Percentiles rank a stretch among this genome's conserved stretches.
These are phyloP conservation scores for Drosophila pruinosa DNA, from an alignment of 1,140 invertebrate genomes.

Conservation along the genomic window DNA sequence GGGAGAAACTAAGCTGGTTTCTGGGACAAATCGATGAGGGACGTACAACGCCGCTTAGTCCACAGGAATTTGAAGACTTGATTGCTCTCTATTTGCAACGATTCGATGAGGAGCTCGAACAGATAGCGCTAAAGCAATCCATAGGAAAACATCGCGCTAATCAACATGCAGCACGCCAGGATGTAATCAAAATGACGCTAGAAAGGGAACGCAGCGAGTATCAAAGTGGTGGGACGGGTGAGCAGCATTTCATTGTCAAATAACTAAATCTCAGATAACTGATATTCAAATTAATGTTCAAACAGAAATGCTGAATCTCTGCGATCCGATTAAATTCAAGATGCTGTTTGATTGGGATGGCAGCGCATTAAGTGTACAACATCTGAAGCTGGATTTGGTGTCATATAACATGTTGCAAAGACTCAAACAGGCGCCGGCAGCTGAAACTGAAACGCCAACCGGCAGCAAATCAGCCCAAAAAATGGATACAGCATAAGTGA, in stretches of 20 bases:
- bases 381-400: slow-evolving; percentile 78
- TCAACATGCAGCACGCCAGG: slow-evolving; percentile 90
- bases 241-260: background rate
- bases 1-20: slow-evolving; percentile 90
- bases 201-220: slow-evolving; percentile 88
- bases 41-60: slow-evolving; percentile 84
- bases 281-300: slow-evolving; percentile 6
- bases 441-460: background rate
- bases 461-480: slow-evolving; percentile 13
- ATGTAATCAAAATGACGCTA: slow-evolving; percentile 88
- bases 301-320: slow-evolving; percentile 81
- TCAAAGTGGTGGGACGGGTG: slow-evolving; percentile 88
- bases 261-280: too few relatives aligned
- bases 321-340: slow-evolving; percentile 73
- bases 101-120: slow-evolving; percentile 90
- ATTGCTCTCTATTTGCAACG: slow-evolving; percentile 85
- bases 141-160: slow-evolving; percentile 87
- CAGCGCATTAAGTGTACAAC: slow-evolving; percentile 76
- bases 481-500: slow-evolving; percentile 50
- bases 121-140: slow-evolving; percentile 89
- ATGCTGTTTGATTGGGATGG: slow-evolving; percentile 77
- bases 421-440: slow-evolving; percentile 31
- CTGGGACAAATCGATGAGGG: slow-evolving; percentile 85
- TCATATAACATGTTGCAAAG: slow-evolving; percentile 70
- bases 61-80: slow-evolving; percentile 85